A percentile compares a stretch with the other conserved stretches of the same genome.
These are phyloP conservation scores for Azemiops feae DNA, from an alignment of 2,113 vertebrate genomes.

Conservation along the genomic window DNA sequence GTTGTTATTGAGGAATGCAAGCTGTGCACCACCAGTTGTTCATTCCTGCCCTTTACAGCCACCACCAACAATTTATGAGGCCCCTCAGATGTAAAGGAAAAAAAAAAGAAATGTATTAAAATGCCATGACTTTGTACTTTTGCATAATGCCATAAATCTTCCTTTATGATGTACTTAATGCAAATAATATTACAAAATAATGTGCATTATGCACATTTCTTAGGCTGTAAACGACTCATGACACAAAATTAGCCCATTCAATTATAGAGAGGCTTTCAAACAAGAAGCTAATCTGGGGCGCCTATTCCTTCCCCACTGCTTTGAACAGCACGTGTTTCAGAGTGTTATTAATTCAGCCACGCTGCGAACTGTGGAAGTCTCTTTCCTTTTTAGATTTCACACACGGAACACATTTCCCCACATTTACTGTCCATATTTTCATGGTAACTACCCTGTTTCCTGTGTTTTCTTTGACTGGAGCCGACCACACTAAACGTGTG, in stretches of 20 bases:
- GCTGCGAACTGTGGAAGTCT: conserved; percentile 12
- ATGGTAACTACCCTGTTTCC: neutral
- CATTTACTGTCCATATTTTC: conserved; percentile 36
- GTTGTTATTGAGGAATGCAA: neutral
- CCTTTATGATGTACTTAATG: conserved; percentile 53
- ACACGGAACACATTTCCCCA: conserved; percentile 22
- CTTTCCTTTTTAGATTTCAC: conserved; percentile 43
- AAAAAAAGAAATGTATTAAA: conserved; percentile 36
- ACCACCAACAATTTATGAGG: neutral
- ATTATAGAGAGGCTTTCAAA: conserved; percentile 49
- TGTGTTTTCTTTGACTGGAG: fast-evolving
- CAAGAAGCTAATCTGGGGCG: conserved; percentile 63
- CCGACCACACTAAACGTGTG: conserved; percentile 9
- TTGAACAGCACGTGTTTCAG: conserved; percentile 37
- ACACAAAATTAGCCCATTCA: conserved; percentile 56
- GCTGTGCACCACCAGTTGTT: neutral
- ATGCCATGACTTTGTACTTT: conserved; percentile 49
- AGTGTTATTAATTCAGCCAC: conserved; percentile 44
- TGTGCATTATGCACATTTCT: conserved; percentile 51
- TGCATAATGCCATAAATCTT: conserved; percentile 20
- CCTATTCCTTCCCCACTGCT: conserved; percentile 54
- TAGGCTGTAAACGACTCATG: conserved; percentile 49
- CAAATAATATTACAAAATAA: conserved; percentile 49
- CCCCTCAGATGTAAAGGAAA: conserved; percentile 14
- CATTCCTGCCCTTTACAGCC: neutral